Evolutionary conservation across 2,113 vertebrate genomes (phyloP).

Genomic region (Lepisosteus osseus): DNA sequence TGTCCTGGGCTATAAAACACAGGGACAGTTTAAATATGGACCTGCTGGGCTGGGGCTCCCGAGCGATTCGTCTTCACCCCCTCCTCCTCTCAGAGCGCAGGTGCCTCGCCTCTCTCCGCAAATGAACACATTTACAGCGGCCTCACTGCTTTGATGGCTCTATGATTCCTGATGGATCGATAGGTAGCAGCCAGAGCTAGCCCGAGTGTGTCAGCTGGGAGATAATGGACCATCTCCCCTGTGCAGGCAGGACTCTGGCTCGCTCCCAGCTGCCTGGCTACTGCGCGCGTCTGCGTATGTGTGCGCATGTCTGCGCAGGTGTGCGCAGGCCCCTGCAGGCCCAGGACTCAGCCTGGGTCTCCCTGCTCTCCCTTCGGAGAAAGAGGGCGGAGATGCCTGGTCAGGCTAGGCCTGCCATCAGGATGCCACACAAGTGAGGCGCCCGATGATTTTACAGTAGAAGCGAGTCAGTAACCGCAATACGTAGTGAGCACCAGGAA

Average conservation of each 20-base stretch:
- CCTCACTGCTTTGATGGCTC: conserved; percentile 38
- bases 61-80: conserved; percentile 76
- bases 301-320: background rate
- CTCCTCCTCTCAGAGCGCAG: conserved; percentile 43
- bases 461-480: too few species aligned
- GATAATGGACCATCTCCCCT: conserved; percentile 11
- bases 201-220: background rate
- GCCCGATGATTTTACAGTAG: too few species aligned
- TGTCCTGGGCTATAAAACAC: conserved; percentile 86
- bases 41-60: conserved; percentile 77
- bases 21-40: conserved; percentile 90
- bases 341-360: background rate
- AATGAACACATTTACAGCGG: conserved; percentile 61
- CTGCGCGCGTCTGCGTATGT: background rate
- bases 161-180: conserved; percentile 43
- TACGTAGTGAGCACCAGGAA: too few species aligned
- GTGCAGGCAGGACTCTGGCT: background rate
- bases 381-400: background rate
- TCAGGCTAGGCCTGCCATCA: too few species aligned
- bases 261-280: too few species aligned
- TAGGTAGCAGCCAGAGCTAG: conserved; percentile 15
- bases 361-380: background rate
- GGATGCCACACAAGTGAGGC: too few species aligned
- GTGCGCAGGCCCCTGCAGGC: background rate
- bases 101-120: conserved; percentile 50